phyloP scores from a whole-genome alignment of 2,113 vertebrate genomes.

The Alethe castanea region DNA sequence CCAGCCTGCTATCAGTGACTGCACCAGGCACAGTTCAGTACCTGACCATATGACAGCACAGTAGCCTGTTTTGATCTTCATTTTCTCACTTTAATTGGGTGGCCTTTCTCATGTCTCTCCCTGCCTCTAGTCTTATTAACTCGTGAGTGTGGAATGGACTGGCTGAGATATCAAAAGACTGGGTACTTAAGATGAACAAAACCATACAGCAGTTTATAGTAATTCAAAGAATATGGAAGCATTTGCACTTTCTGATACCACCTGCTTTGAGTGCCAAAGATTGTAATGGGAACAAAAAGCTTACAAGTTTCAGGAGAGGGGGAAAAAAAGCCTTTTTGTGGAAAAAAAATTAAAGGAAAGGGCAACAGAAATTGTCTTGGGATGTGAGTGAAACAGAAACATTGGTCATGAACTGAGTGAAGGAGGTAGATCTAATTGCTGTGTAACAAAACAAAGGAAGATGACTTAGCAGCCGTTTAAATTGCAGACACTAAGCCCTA shows the following conservation, averaged over 20 bases:
- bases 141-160: not conserved
- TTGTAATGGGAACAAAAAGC: not conserved
- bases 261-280: not conserved
- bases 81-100: constrained; percentile 47
- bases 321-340: not conserved
- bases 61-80: constrained; percentile 25
- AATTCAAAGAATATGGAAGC: constrained; percentile 29
- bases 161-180: constrained; percentile 37
- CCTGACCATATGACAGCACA: not conserved
- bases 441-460: not conserved
- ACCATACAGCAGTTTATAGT: not conserved
- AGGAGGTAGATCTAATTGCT: not conserved
- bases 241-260: not conserved
- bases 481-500: not conserved
- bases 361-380: not conserved
- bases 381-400: not conserved
- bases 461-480: not conserved
- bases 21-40: constrained; percentile 27
- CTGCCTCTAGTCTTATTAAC: constrained; percentile 45
- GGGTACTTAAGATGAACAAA: constrained; percentile 44
- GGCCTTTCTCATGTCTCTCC: not conserved
- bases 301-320: not conserved
- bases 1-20: not conserved
- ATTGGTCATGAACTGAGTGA: not conserved
- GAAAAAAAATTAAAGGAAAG: not conserved